phyloP scores from a whole-genome alignment of 2,113 vertebrate species.

The Neolamprologus variostigma region DNA sequence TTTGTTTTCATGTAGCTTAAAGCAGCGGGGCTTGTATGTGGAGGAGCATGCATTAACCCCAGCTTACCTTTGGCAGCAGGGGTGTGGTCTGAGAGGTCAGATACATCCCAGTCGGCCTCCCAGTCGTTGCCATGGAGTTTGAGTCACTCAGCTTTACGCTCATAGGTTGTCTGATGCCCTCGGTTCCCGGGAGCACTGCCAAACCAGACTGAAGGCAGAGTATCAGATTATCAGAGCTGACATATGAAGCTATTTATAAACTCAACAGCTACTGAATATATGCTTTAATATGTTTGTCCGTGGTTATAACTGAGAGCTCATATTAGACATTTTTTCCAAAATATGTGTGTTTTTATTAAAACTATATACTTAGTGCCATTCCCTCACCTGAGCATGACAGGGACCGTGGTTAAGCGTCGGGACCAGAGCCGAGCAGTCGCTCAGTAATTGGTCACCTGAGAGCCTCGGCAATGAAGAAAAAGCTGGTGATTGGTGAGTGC shows the following conservation, averaged over 20 bases:
- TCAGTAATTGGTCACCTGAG: constrained; percentile 64
- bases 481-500: constrained; percentile 52
- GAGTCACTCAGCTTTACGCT: constrained; percentile 57
- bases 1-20: background rate
- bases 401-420: constrained; percentile 47
- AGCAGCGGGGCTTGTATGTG: background rate
- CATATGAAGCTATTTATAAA: background rate
- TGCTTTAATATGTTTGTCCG: background rate
- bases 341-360: background rate
- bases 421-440: constrained; percentile 60
- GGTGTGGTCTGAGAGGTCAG: constrained; percentile 63
- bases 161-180: constrained; percentile 64
- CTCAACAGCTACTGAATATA: background rate
- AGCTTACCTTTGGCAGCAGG: constrained; percentile 74
- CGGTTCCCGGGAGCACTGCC: constrained; percentile 70
- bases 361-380: background rate
- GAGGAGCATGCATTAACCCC: background rate
- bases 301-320: background rate
- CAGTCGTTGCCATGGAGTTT: constrained; percentile 67
- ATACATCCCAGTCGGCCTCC: constrained; percentile 70
- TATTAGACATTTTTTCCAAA: background rate
- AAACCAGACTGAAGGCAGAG: constrained; percentile 59
- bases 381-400: constrained; percentile 63
- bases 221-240: constrained; percentile 6
- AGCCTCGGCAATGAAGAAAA: constrained; percentile 60